Percentiles rank a stretch among this genome's conserved stretches.
These are phyloP conservation scores for Epirrita christyi DNA, from an alignment of 2,888 invertebrate genomes.

Conservation along the genomic window DNA sequence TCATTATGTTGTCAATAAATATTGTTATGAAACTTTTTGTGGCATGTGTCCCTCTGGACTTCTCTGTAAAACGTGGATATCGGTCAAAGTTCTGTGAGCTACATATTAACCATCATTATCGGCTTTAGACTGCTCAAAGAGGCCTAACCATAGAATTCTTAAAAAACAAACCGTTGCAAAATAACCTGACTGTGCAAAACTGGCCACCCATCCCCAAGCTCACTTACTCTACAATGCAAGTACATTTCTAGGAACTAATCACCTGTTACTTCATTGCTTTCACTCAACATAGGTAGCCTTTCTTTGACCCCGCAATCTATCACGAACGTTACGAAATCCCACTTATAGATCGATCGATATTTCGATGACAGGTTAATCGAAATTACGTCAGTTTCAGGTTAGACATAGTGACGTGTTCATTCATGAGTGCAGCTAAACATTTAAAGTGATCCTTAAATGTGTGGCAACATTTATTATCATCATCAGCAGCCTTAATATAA, in stretches of 20 bases:
- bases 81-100: neutral
- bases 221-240: conserved; percentile 3
- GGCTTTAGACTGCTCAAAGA: too few species aligned
- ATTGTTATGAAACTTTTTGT: too few species aligned
- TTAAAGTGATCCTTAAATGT: too few species aligned
- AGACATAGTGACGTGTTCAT: neutral
- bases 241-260: conserved; percentile 12
- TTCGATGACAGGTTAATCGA: conserved; percentile 29
- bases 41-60: too few species aligned
- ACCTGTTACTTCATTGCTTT: conserved; percentile 52
- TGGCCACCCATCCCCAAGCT: conserved; percentile 6
- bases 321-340: conserved; percentile 55
- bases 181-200: neutral
- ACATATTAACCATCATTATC: neutral
- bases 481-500: too few species aligned
- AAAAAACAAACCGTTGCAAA: too few species aligned
- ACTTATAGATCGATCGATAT: conserved; percentile 36
- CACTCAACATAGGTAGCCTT: conserved; percentile 66
- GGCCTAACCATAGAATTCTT: too few species aligned
- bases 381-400: conserved; percentile 13
- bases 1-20: too few species aligned
- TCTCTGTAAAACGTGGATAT: neutral
- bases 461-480: too few species aligned
- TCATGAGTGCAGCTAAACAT: too few species aligned
- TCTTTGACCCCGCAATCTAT: conserved; percentile 67